Percentiles rank a stretch among this genome's conserved stretches.
Evolutionary conservation across 1,140 invertebrate genomes (phyloP).

Genomic region (Brachionus plicatilis): DNA sequence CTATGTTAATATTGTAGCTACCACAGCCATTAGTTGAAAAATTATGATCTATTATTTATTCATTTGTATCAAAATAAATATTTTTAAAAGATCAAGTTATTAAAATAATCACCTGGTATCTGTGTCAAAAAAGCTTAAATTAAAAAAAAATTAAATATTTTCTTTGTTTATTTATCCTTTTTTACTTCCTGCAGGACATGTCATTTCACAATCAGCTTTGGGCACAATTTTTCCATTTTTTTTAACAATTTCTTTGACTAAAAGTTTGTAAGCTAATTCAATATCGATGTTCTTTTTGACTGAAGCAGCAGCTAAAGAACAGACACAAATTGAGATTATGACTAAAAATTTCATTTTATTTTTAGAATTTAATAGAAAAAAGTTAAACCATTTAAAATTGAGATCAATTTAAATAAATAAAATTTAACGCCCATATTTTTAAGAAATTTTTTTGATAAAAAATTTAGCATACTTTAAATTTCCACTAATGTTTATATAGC

Average conservation of each 20-base stretch:
- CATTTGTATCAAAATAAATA: too few relatives aligned
- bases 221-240: background rate
- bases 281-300: background rate
- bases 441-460: too few relatives aligned
- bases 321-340: background rate
- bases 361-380: background rate
- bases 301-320: background rate
- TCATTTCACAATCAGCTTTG: background rate
- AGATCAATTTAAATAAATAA: background rate
- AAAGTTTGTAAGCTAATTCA: background rate
- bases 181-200: slow-evolving; percentile 18
- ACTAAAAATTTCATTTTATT: background rate
- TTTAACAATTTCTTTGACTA: background rate
- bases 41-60: background rate
- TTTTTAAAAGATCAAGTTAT: background rate
- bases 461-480: too few relatives aligned
- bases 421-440: background rate
- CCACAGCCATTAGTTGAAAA: slow-evolving; percentile 25
- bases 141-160: background rate
- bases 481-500: too few relatives aligned
- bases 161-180: background rate
- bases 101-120: background rate
- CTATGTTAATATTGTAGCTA: slow-evolving; percentile 20
- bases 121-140: background rate
- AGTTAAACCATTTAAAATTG: background rate